Evolutionary conservation across 2,113 vertebrate species (phyloP).

Genomic region (Poeciliopsis occidentalis): DNA sequence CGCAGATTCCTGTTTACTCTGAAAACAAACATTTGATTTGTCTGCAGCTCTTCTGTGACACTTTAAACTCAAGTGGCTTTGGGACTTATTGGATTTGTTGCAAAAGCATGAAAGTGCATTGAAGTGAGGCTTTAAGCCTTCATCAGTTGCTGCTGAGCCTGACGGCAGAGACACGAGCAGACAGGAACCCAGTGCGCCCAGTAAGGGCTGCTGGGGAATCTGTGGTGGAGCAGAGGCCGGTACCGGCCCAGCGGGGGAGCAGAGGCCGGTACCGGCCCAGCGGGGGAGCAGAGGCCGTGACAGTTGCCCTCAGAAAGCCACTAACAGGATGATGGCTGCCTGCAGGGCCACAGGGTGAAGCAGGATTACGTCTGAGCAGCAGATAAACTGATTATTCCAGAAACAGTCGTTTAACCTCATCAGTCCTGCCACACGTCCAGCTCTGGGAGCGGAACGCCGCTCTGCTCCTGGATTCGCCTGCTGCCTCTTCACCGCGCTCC

Average conservation of each 20-base stretch:
- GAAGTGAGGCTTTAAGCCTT: conserved; percentile 28
- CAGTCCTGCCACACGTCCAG: conserved; percentile 74
- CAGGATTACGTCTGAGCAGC: conserved; percentile 92
- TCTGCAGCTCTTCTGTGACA: neutral
- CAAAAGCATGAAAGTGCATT: conserved; percentile 34
- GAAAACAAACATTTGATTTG: conserved; percentile 11
- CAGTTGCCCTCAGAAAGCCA: conserved; percentile 88
- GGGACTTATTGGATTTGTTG: conserved; percentile 42
- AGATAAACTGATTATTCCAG: conserved; percentile 94
- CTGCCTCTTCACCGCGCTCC: neutral
- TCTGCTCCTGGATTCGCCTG: conserved; percentile 9
- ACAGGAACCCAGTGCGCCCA: neutral
- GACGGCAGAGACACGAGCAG: neutral
- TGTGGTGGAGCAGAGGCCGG: neutral
- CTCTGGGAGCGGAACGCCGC: conserved; percentile 1
- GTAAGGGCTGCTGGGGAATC: neutral
- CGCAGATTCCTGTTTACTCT: neutral
- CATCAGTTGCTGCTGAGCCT: conserved; percentile 19
- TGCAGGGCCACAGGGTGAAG: conserved; percentile 82
- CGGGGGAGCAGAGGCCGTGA: conserved; percentile 45
- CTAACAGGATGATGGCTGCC: conserved; percentile 90
- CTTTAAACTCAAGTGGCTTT: conserved; percentile 14
- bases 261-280: neutral
- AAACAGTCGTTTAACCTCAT: conserved; percentile 84
- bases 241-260: neutral